Conservation (phyloP, 92 coral and sea anemone genomes). For the Montipora capitata region DNA sequence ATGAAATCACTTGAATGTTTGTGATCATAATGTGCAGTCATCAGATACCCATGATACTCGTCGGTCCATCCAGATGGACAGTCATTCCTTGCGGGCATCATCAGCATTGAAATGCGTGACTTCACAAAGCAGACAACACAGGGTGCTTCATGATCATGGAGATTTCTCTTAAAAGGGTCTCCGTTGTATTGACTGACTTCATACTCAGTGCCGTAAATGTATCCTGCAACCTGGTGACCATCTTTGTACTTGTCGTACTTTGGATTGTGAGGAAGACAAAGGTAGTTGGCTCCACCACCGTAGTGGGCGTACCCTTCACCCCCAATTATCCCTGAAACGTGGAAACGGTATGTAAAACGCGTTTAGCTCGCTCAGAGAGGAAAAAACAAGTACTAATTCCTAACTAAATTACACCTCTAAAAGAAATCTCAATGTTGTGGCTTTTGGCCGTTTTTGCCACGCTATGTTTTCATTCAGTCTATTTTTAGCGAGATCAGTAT, state of each 20-base stretch:
- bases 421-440: too few relatives aligned
- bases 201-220: slow-evolving; percentile 12
- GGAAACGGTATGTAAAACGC: too few relatives aligned
- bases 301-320: background rate
- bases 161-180: background rate
- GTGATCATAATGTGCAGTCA: background rate
- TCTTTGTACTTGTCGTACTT: slow-evolving; percentile 23
- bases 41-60: slow-evolving; percentile 1
- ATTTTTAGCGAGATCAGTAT: too few relatives aligned
- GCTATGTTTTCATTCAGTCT: too few relatives aligned
- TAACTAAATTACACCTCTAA: too few relatives aligned
- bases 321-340: background rate
- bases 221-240: background rate
- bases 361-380: too few relatives aligned
- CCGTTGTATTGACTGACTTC: background rate
- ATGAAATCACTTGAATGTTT: background rate
- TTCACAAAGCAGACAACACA: slow-evolving; percentile 25
- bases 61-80: slow-evolving; percentile 13
- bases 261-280: slow-evolving; percentile 20
- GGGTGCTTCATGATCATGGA: slow-evolving; percentile 11
- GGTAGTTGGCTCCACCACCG: slow-evolving; percentile 25
- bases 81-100: slow-evolving; percentile 9
- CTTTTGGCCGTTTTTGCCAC: too few relatives aligned
- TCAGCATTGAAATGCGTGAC: slow-evolving; percentile 17
- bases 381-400: too few relatives aligned